Conservation (phyloP, 2,797 vertebrate species). For the Coranthus polyacanthus region DNA sequence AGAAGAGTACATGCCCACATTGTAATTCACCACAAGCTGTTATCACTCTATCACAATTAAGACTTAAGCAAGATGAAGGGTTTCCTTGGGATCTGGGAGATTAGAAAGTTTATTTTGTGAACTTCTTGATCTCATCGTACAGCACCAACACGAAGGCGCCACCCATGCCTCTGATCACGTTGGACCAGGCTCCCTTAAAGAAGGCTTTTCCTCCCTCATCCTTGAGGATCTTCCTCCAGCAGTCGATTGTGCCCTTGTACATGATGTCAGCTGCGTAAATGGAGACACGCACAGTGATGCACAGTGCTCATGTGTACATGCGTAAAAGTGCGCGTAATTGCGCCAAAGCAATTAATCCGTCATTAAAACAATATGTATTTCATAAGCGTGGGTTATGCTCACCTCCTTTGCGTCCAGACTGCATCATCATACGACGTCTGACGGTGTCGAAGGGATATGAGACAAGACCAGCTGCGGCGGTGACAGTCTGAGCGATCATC, state of each 20-base stretch:
- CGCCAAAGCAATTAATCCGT: not conserved
- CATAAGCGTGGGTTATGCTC: conserved; percentile 57
- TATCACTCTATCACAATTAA: conserved; percentile 85
- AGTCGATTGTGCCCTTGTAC: conserved; percentile 98
- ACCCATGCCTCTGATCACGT: conserved; percentile 98
- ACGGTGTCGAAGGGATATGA: conserved; percentile 99
- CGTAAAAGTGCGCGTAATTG: conserved; percentile 12
- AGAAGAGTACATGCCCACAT: conserved; percentile 47
- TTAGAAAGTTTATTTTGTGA: conserved; percentile 84
- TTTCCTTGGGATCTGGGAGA: conserved; percentile 59
- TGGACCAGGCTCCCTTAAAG: conserved; percentile 99
- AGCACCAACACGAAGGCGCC: conserved; percentile 98
- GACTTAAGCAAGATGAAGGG: conserved; percentile 81
- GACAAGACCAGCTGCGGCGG: conserved; percentile 92
- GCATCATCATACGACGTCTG: conserved; percentile 99
- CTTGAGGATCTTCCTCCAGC: conserved; percentile 97
- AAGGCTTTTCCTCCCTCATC: conserved; percentile 95
- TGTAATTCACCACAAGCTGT: conserved; percentile 81
- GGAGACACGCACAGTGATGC: conserved; percentile 19
- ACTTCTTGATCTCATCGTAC: conserved; percentile 99
- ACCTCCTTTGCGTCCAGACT: conserved; percentile 99
- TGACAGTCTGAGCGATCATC: conserved; percentile 99
- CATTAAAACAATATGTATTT: no score
- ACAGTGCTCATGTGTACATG: not conserved
- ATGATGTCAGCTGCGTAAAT: conserved; percentile 95